phyloP scores from a whole-genome alignment of 2,113 vertebrate genomes.

The Corythornis madagascariensis region DNA sequence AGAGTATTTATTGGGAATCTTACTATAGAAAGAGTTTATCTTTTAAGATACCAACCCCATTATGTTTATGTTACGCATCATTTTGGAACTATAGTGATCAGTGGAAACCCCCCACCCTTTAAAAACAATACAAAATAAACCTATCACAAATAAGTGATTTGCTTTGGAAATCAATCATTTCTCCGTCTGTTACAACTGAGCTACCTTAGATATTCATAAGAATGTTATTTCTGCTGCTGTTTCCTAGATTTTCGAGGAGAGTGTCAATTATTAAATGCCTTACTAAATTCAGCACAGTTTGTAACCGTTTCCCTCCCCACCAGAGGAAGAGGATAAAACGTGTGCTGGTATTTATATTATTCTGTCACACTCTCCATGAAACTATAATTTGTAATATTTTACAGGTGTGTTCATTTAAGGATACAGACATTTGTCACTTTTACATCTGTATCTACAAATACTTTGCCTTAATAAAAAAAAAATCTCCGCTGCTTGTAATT shows the following conservation, averaged over 20 bases:
- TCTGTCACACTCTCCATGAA: not conserved
- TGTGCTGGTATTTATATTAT: constrained; percentile 28
- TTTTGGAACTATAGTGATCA: constrained; percentile 24
- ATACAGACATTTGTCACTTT: not conserved
- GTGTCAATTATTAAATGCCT: constrained; percentile 62
- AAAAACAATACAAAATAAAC: constrained; percentile 51
- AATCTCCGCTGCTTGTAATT: constrained; percentile 12
- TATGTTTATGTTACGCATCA: not conserved
- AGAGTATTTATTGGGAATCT: constrained; percentile 62
- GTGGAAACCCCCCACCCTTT: not conserved
- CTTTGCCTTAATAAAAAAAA: not conserved
- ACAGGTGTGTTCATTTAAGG: constrained; percentile 51
- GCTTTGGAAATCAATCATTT: constrained; percentile 36
- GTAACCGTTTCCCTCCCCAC: constrained; percentile 34
- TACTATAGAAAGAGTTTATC: constrained; percentile 59
- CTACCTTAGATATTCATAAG: constrained; percentile 40
- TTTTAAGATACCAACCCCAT: constrained; percentile 52
- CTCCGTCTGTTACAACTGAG: constrained; percentile 6
- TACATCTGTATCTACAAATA: not conserved
- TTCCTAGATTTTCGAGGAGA: constrained; percentile 34
- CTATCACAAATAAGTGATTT: constrained; percentile 46
- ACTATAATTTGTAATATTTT: constrained; percentile 39
- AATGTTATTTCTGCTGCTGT: constrained; percentile 62
- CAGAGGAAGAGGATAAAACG: constrained; percentile 43
- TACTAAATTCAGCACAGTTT: constrained; percentile 45